Base-by-base conservation (phyloP, 1,140 invertebrate genomes). In the Bombus balteatus region DNA sequence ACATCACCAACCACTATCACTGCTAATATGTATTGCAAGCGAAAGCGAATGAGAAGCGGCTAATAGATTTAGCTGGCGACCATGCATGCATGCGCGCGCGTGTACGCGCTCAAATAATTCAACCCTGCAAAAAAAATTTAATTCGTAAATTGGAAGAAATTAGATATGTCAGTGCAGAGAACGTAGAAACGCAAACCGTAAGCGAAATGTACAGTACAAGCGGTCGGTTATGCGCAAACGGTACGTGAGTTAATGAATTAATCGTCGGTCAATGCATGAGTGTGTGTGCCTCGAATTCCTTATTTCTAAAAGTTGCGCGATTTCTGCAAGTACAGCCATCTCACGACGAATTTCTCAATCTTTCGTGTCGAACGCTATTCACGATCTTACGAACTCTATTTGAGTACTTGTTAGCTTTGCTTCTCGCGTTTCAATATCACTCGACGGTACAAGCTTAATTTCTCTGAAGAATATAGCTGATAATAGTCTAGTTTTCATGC, bases 271-370 rank as follows among this genome's bases (percentile, higher is more conserved):
- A 10, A 68, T 68, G 66, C 2, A 68, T 1, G 18, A 34, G 22
- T 32, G 25, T 28, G 57, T 12, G 39, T 28, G 25, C 10, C 41
- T 18, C 3, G n/a, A 34, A 22, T 47, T 34, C 47, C 32, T 75
- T 9, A 10, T 28, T 81, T 73, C 12, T 15, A n/a, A 12, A 32
- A 4, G 18, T 22, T 47, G 3, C 39, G 13, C 47, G 43, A n/a
- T 47, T 76, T 47, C 41, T 76, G 68, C 57, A 37, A n/a, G 47
- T 87, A n/a, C 18, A 32, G 87, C 79, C 88, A 86, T 89, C 88
- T 89, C 39, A 59, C 83, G 88, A 53, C 25, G 2, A 53, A 79
- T 53, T 32, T 32, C 5, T n/a, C 13, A 71, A 57, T 62, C 39
- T 43, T 71, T 41, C 43, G 25, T 28, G 10, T 75, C 28, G 28